Base-by-base conservation (phyloP, 2,797 vertebrate species). In the Falco rusticolus region DNA sequence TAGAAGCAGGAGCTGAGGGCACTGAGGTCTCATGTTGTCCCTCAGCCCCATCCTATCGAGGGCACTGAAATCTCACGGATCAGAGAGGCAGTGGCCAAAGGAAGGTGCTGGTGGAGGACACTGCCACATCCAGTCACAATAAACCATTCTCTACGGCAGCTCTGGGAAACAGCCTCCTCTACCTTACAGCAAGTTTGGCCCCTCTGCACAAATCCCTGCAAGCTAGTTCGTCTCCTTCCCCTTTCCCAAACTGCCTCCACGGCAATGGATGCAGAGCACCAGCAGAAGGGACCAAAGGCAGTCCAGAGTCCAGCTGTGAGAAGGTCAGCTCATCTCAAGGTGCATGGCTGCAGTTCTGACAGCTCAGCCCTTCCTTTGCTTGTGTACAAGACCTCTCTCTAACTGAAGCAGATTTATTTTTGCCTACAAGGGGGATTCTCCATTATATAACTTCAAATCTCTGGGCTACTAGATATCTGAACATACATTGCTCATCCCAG, bases 1-100 rank as follows among this genome's bases (percentile, higher is more conserved):
- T 3, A 54, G 17, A 70, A 28, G 33, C 22, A 59, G 33, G 34
- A 81, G 82, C 17, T 54, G 17, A 88, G 13, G 21, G 24, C 17
- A 53, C 21, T 3, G 2, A 48, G 63, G 33, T 76, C 54, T 41
- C 3, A 0, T 6, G 26, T 9, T 21, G 56, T 4, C 33, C 14
- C 63, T 29, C 8, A 0, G 51, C 15, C 17, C 9, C 17, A 37
- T 45, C 31, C 47, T 4, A 1, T 47, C 0, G 0, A 90, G n/a
- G 37, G 22, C 77, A 85, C 68, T 76, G 47, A 72, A 69, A n/a
- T 50, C 26, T 77, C 68, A 54, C 0, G 0, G n/a, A 82, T 29
- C 5, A 3, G 26, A 59, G 75, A 66, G 11, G 29, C 20, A 80
- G 25, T 2, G 6, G 68, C 9, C 45, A 81, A 90, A 86, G 33